These are phyloP conservation scores for Diplosoma virens DNA, from an alignment of 23 tunicate species.

Conservation along the genomic window DNA sequence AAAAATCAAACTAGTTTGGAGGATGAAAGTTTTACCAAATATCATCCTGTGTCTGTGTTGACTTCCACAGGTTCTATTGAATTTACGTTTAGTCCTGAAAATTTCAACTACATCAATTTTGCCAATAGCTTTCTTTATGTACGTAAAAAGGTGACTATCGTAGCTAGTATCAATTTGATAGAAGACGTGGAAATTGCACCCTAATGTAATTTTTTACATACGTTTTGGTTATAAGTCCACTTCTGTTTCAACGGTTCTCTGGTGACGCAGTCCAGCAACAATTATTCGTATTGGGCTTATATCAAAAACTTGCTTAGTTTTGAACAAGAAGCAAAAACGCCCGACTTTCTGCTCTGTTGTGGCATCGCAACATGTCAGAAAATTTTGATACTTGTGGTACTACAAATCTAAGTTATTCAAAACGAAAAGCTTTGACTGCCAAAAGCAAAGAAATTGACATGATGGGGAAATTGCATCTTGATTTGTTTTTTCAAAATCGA, in stretches of 20 bases:
- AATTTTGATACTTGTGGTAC: not conserved
- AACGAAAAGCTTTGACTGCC: not conserved
- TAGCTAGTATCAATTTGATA: not conserved
- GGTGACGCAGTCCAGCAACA: too few relatives aligned
- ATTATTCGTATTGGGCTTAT: not conserved
- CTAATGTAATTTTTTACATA: not conserved
- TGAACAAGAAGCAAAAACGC: not conserved
- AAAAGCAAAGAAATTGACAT: not conserved
- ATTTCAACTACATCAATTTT: not conserved
- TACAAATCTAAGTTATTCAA: not conserved
- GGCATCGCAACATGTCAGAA: not conserved
- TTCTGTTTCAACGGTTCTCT: too few relatives aligned
- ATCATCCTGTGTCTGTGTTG: not conserved
- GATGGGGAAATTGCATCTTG: too few relatives aligned
- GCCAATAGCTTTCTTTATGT: not conserved
- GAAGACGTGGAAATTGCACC: not conserved
- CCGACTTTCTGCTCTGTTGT: not conserved
- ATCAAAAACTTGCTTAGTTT: not conserved
- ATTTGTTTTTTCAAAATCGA: too few relatives aligned
- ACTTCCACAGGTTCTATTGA: not conserved
- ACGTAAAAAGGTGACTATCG: not conserved
- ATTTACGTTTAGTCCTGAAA: not conserved
- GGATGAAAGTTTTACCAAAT: not conserved
- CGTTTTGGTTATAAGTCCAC: too few relatives aligned
- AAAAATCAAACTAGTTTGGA: too few relatives aligned